Conservation (phyloP, 2,113 vertebrate species). For the Vulpes lagopus region DNA sequence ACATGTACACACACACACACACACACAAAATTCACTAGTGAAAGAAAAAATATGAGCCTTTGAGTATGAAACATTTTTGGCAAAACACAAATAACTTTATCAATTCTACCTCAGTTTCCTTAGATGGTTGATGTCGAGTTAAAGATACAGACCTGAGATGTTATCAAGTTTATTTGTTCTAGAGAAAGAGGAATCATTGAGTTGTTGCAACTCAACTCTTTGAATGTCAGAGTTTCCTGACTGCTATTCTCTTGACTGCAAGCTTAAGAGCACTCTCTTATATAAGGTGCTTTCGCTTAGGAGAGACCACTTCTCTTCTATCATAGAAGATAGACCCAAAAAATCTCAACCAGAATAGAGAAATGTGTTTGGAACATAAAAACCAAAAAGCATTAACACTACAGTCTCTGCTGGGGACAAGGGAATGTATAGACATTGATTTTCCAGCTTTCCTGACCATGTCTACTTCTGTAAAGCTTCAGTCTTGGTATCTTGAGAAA, state of each 20-base stretch:
- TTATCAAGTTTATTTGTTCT: neutral
- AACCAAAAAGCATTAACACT: neutral
- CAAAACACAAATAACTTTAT: neutral
- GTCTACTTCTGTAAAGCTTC: neutral
- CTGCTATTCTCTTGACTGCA: neutral
- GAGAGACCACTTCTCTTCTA: neutral
- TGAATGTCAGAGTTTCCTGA: neutral
- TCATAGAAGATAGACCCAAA: neutral
- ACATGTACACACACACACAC: neutral
- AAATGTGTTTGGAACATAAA: neutral
- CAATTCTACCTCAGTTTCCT: neutral
- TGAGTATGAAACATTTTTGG: conserved; percentile 14
- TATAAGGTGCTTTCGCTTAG: neutral
- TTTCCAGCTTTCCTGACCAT: conserved; percentile 28
- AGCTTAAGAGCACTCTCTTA: neutral
- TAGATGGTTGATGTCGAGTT: neutral
- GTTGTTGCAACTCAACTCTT: neutral
- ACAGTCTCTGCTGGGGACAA: neutral
- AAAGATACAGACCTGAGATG: neutral
- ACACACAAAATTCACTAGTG: neutral
- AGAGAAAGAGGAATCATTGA: neutral
- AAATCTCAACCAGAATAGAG: neutral
- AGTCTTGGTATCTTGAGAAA: conserved; percentile 74
- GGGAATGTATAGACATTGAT: neutral
- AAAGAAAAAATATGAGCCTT: neutral